A percentile compares a stretch with the other conserved stretches of the same genome.
phyloP scores from a whole-genome alignment of 2,797 vertebrate genomes.

The Labroides dimidiatus region DNA sequence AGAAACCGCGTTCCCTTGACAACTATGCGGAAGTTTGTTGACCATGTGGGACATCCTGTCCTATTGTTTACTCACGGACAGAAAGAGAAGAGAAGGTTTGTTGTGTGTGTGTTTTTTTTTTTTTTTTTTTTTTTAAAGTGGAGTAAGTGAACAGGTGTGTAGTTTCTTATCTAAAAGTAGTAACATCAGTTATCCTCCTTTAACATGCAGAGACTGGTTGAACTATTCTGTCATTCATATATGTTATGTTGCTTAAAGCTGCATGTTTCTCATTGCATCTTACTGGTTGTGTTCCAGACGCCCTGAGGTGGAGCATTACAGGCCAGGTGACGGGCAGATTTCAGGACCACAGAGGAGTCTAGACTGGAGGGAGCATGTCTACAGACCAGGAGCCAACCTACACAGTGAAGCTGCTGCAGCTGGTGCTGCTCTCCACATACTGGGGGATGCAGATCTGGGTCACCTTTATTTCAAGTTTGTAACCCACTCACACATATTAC shows the following conservation, averaged over 20 bases:
- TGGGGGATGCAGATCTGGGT: slow-evolving; percentile 93
- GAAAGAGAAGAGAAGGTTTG: no score
- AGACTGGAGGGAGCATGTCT: slow-evolving; percentile 67
- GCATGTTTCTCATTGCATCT: no score
- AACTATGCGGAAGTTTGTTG: slow-evolving; percentile 40
- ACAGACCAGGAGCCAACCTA: slow-evolving; percentile 79
- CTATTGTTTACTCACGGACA: background rate
- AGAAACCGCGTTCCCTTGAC: slow-evolving; percentile 36
- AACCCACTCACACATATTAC: background rate
- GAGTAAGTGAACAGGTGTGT: no score
- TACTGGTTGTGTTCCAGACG: slow-evolving; percentile 12
- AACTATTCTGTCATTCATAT: no score
- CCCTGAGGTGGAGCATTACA: background rate
- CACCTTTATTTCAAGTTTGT: slow-evolving; percentile 86
- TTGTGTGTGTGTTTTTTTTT: no score
- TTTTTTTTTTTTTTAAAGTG: no score
- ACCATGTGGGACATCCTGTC: background rate
- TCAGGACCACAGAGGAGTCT: slow-evolving; percentile 4
- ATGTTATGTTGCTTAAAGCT: no score
- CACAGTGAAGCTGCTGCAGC: slow-evolving; percentile 84
- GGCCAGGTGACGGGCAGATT: background rate
- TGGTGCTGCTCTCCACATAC: slow-evolving; percentile 87
- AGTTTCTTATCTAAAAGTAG: no score
- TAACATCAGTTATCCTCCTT: background rate
- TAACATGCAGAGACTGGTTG: no score